These are phyloP conservation scores for Synanthedon andrenaeformis DNA, from an alignment of 2,888 invertebrate genomes.

Conservation along the genomic window DNA sequence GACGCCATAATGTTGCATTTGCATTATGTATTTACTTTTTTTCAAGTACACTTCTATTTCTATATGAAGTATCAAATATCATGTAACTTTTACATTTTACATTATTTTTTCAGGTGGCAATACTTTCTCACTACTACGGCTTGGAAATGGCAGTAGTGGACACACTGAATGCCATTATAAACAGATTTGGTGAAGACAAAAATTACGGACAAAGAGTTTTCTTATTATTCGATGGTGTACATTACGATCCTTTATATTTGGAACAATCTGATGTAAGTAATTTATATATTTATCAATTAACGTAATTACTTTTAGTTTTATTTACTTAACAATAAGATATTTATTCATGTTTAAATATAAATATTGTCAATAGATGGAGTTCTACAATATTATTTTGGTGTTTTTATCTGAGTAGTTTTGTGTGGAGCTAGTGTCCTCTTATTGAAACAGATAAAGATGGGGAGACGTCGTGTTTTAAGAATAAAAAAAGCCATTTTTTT, in stretches of 20 bases:
- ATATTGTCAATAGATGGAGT: background rate
- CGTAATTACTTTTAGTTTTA: background rate
- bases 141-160: constrained; percentile 95
- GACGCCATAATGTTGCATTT: too few relatives aligned
- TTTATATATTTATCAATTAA: background rate
- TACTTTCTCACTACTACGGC: constrained; percentile 87
- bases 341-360: too few relatives aligned
- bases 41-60: too few relatives aligned
- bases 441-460: too few relatives aligned
- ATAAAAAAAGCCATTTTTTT: too few relatives aligned
- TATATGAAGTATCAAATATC: too few relatives aligned
- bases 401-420: too few relatives aligned
- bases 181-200: constrained; percentile 93
- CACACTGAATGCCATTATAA: constrained; percentile 89
- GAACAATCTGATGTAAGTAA: constrained; percentile 81
- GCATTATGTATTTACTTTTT: too few relatives aligned
- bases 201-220: constrained; percentile 86
- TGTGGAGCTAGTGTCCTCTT: too few relatives aligned
- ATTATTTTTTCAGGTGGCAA: constrained; percentile 72
- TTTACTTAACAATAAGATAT: too few relatives aligned
- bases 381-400: too few relatives aligned
- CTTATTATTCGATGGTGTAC: constrained; percentile 94
- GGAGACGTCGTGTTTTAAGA: too few relatives aligned
- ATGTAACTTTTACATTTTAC: background rate
- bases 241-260: constrained; percentile 93